Evolutionary conservation across 1,140 invertebrate genomes (phyloP).

Genomic region (Camponotus pennsylvanicus): DNA sequence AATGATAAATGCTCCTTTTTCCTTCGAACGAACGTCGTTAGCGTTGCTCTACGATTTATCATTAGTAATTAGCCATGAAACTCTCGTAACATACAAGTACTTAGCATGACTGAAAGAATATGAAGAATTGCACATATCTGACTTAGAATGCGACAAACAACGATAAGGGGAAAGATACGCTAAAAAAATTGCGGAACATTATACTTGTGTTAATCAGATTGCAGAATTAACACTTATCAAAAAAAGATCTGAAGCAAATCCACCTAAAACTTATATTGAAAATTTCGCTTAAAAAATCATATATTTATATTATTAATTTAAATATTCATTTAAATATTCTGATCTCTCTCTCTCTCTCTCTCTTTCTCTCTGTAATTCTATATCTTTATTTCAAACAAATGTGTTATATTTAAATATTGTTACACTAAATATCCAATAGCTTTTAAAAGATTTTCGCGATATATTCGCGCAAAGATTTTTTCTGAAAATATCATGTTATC

Average conservation of each 20-base stretch:
- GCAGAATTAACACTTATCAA: background rate
- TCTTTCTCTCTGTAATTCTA: background rate
- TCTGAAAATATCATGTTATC: background rate
- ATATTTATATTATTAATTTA: background rate
- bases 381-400: background rate
- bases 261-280: background rate
- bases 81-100: constrained; percentile 15
- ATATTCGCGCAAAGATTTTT: background rate
- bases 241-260: constrained; percentile 5
- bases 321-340: background rate
- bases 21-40: constrained; percentile 32
- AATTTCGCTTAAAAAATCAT: background rate
- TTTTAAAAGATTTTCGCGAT: background rate
- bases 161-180: background rate
- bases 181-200: constrained; percentile 21
- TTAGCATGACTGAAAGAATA: constrained; percentile 1
- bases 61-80: constrained; percentile 72
- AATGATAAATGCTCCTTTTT: constrained; percentile 71
- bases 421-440: background rate
- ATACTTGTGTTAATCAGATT: constrained; percentile 25
- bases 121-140: constrained; percentile 48
- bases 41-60: constrained; percentile 66
- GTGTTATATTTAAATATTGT: background rate
- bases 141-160: background rate
- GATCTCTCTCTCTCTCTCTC: background rate